Conservation (phyloP, 2,113 vertebrate genomes). For the Urocolius indicus region DNA sequence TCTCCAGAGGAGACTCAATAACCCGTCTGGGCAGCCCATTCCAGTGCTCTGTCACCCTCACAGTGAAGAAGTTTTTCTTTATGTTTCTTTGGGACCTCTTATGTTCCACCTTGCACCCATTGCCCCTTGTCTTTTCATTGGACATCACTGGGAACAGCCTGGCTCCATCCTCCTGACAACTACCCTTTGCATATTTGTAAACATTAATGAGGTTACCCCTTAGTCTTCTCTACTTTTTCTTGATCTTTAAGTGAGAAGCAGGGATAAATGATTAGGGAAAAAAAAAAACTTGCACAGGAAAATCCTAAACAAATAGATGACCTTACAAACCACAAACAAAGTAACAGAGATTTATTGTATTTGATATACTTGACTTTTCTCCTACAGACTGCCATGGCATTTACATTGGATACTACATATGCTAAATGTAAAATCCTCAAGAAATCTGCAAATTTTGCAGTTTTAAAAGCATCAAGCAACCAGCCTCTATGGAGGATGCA, state of each 20-base stretch:
- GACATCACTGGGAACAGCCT: no score
- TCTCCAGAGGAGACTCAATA: no score
- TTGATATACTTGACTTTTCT: not conserved
- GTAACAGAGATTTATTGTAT: not conserved
- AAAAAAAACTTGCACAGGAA: rapidly evolving
- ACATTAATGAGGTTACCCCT: no score
- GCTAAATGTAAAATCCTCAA: not conserved
- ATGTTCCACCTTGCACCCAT: no score
- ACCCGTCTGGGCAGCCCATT: no score
- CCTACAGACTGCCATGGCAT: not conserved
- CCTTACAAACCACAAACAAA: not conserved
- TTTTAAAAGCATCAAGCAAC: not conserved
- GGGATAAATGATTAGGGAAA: not conserved
- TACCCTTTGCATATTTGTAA: no score
- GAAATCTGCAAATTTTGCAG: not conserved
- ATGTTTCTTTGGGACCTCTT: no score
- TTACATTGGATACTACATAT: not conserved
- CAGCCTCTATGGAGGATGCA: not conserved
- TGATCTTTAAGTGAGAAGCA: not conserved
- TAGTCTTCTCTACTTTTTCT: not conserved
- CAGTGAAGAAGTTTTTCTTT: no score
- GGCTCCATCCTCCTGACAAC: no score
- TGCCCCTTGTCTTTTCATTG: no score
- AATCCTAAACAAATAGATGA: not conserved
- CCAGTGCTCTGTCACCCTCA: no score